Conservation (phyloP, 2,113 vertebrate species). For the Machaerirhynchus nigripectus region DNA sequence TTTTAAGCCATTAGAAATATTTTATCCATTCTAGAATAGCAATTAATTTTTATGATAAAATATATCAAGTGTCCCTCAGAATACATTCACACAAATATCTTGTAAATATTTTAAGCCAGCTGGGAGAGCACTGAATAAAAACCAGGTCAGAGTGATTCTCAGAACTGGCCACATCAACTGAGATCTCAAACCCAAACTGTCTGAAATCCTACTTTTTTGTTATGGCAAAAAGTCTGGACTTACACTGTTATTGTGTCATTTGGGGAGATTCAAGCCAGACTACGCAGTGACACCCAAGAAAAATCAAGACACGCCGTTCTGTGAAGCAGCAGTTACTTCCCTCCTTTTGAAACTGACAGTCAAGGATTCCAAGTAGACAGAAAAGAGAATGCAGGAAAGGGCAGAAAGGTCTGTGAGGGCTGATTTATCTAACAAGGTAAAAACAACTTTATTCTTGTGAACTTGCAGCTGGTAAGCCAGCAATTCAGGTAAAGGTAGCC, state of each 20-base stretch:
- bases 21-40: not conserved
- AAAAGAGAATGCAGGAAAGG: not conserved
- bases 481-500: not conserved
- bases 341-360: not conserved
- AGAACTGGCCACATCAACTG: not conserved
- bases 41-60: not conserved
- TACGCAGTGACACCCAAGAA: not conserved
- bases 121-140: not conserved
- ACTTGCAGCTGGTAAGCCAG: not conserved
- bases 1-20: not conserved
- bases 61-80: not conserved
- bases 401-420: not conserved
- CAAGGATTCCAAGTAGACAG: not conserved
- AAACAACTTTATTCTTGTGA: not conserved
- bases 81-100: not conserved
- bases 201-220: not conserved
- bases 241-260: not conserved
- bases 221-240: not conserved
- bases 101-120: not conserved
- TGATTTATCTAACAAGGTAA: not conserved
- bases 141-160: not conserved
- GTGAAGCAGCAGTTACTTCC: not conserved
- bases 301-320: not conserved
- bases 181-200: not conserved
- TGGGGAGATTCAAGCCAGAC: not conserved